Evolutionary conservation across 2,113 vertebrate species (phyloP).

Genomic region (Hypocryptadius cinnamomeus): DNA sequence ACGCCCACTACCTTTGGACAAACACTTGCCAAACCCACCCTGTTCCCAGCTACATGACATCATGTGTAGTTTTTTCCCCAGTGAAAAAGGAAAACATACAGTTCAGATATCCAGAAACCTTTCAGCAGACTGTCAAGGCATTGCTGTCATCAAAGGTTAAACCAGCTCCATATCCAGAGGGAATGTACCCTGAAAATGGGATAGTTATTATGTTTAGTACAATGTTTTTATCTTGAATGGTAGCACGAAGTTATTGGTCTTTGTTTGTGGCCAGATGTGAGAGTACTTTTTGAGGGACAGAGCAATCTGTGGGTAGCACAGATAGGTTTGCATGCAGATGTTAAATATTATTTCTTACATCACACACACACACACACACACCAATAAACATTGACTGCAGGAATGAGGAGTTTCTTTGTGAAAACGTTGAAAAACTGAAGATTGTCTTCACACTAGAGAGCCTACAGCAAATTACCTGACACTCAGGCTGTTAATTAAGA

Average conservation of each 20-base stretch:
- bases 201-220: not conserved
- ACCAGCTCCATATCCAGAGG: not conserved
- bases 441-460: not conserved
- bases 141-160: not conserved
- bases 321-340: not conserved
- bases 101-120: not conserved
- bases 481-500: not conserved
- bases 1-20: not conserved
- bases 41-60: not conserved
- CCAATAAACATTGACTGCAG: not conserved
- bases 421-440: not conserved
- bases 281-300: not conserved
- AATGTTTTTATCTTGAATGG: not conserved
- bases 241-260: not conserved
- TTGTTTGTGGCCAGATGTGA: not conserved
- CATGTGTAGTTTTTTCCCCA: not conserved
- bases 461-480: not conserved
- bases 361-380: not conserved
- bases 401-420: not conserved
- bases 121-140: not conserved
- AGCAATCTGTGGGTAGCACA: not conserved
- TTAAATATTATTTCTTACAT: not conserved
- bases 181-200: not conserved
- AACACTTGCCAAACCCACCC: not conserved
- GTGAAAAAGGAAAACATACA: not conserved